phyloP scores from a whole-genome alignment of 2,113 vertebrate genomes.

The Urocitellus parryii region DNA sequence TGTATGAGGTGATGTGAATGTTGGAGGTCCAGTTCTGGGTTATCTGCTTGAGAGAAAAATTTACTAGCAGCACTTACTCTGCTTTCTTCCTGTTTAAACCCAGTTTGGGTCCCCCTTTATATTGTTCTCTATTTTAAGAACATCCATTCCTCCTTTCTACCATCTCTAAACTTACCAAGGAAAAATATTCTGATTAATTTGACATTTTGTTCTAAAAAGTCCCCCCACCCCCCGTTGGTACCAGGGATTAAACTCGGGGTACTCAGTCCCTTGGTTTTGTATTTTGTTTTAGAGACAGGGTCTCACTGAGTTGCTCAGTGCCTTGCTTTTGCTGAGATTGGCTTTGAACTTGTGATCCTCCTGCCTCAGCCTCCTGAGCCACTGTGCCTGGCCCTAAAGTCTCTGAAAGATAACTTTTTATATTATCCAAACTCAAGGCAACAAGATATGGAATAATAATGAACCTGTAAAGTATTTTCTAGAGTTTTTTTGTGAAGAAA shows the following conservation, averaged over 20 bases:
- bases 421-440: background rate
- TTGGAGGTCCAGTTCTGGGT: background rate
- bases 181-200: background rate
- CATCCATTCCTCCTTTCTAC: background rate
- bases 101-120: background rate
- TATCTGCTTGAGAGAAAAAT: slow-evolving; percentile 23
- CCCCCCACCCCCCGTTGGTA: too few species aligned
- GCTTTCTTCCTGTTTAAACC: background rate
- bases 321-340: too few species aligned
- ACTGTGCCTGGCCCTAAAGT: background rate
- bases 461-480: background rate
- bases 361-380: too few species aligned
- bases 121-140: background rate
- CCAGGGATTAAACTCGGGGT: too few species aligned
- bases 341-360: too few species aligned
- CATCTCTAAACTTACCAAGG: background rate
- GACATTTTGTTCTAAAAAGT: background rate
- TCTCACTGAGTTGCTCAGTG: too few species aligned
- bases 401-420: slow-evolving; percentile 30
- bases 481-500: slow-evolving; percentile 1
- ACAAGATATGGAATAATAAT: background rate
- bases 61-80: background rate
- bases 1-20: background rate
- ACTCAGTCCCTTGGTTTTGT: too few species aligned
- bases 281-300: too few species aligned